A percentile compares a stretch with the other conserved stretches of the same genome.
Conservation (phyloP, 2,113 vertebrate genomes). For the Halichoeres trimaculatus region DNA sequence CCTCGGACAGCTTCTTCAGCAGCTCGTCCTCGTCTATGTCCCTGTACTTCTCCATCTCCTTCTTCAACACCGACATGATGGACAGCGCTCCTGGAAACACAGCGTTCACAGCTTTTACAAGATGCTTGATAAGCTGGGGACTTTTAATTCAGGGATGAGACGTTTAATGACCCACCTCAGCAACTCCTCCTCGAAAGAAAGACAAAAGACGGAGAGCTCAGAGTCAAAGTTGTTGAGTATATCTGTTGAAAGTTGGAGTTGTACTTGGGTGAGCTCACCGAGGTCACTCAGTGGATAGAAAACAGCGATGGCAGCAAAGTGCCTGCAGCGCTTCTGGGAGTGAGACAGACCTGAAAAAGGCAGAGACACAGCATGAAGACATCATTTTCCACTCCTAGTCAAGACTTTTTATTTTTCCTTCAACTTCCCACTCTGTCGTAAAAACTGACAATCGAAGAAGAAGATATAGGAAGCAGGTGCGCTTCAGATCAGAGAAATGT, state of each 20-base stretch:
- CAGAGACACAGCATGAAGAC: conserved; percentile 10
- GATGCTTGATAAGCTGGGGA: no score
- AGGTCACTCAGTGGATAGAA: conserved; percentile 12
- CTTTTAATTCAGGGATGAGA: no score
- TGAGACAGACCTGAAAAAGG: conserved; percentile 25
- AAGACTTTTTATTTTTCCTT: background rate
- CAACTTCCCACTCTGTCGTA: no score
- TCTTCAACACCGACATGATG: conserved; percentile 88
- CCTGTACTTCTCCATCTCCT: conserved; percentile 96
- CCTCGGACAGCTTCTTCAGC: conserved; percentile 92
- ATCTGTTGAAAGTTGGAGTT: background rate
- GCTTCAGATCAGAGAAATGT: no score
- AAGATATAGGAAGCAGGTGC: no score
- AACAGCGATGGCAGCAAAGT: conserved; percentile 49
- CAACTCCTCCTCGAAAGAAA: conserved; percentile 27
- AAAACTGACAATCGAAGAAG: no score
- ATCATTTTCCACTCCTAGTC: no score
- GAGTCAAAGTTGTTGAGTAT: no score
- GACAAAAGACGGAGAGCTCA: conserved; percentile 27
- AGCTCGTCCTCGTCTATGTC: conserved; percentile 97
- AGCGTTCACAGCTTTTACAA: no score
- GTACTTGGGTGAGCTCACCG: conserved; percentile 37
- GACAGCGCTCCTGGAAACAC: conserved; percentile 46
- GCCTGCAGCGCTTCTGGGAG: conserved; percentile 41
- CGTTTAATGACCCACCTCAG: conserved; percentile 50